Evolutionary conservation across 2,113 vertebrate species (phyloP), one percentile per base, ranked within the genome.

Genomic region (Paramisgurnus dabryanus): DNA sequence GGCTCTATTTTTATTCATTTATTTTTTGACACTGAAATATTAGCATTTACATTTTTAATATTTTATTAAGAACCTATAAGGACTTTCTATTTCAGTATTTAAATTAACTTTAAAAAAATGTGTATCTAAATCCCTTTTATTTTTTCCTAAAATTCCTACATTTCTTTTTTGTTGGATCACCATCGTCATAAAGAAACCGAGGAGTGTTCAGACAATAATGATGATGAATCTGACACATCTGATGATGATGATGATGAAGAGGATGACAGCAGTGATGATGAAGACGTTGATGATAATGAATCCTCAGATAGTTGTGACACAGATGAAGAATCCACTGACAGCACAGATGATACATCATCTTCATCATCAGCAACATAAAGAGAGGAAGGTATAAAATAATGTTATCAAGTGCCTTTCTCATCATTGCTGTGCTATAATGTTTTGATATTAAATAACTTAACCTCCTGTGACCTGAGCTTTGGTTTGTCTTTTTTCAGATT

Each of bases 291-390:
- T 57, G 77, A 77, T 64, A 67, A 75, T 78, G 67, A 58, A 13
- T 57, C 41, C 8, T 53, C 78, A 49, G 64, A 55, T 13, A 89
- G 86, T 34, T 86, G 70, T 0, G 80, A 85, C 4, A 89, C 71
- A 70, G 80, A 88, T 6, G 89, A 75, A 27, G 89, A 89, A 43
- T 87, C 85, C 11, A 80, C 83, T 80, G 60, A 43, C 39, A 85
- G 74, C 73, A 86, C 80, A 10, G 88, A 81, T 3, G 76, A 72
- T n/a, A 85, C 86, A 17, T 85, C 72, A 18, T 87, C 79, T 45
- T 89, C 77, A 57, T 80, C 78, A 64, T 80, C 81, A 27, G 7
- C 80, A 84, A 7, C 45, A 60, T 12, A 3, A 22, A 71, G 81
- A 27, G 70, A 80, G 0, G 67, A 83, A 66, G 39, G 67, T 5